phyloP scores from a whole-genome alignment of 2,888 invertebrate species.

The Acrobasis consociella region DNA sequence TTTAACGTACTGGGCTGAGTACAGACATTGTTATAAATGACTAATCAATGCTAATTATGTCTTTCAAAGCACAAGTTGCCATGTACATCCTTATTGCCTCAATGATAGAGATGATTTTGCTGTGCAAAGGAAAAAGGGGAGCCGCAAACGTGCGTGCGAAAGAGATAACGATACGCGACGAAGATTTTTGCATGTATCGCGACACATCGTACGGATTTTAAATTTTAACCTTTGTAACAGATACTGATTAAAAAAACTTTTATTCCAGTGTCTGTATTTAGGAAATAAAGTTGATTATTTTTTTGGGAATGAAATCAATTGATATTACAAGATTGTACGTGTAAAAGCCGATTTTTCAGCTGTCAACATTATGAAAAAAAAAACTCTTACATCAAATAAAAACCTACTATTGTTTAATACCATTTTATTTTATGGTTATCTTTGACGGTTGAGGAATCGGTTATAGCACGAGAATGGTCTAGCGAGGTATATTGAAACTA shows the following conservation, averaged over 20 bases:
- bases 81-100: not conserved
- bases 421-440: not conserved
- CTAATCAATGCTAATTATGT: not conserved
- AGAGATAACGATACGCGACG: too few species aligned
- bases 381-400: too few species aligned
- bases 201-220: too few species aligned
- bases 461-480: not conserved
- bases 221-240: not conserved
- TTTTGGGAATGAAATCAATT: slow-evolving; percentile 1
- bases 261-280: not conserved
- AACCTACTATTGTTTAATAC: not conserved
- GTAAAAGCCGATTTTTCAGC: too few species aligned
- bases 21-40: slow-evolving; percentile 11
- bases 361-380: too few species aligned
- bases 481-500: not conserved
- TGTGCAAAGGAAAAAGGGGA: too few species aligned
- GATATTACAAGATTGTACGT: not conserved
- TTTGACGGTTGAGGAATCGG: not conserved
- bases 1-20: slow-evolving; percentile 11
- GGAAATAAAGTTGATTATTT: not conserved
- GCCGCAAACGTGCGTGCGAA: too few species aligned
- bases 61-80: not conserved
- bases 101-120: too few species aligned
- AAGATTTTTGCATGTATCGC: too few species aligned
- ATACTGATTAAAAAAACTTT: not conserved